Evolutionary conservation across 2,113 vertebrate species (phyloP).

Genomic region (Loxodonta africana): DNA sequence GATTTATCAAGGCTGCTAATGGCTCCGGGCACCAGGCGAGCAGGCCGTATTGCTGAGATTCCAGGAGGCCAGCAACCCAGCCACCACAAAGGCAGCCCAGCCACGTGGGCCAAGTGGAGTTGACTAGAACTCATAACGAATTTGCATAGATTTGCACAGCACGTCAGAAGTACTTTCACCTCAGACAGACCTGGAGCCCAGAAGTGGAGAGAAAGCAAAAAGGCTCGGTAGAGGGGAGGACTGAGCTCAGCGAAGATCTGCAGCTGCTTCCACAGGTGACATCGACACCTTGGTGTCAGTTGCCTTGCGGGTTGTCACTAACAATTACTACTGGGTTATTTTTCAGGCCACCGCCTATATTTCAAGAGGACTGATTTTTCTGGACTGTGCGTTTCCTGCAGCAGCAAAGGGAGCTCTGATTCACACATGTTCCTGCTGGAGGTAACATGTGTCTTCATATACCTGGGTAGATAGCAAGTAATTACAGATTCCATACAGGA

Average conservation of each 20-base stretch:
- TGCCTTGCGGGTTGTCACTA: not conserved
- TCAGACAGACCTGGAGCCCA: not conserved
- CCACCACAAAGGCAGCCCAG: conserved; percentile 11
- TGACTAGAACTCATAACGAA: conserved; percentile 14
- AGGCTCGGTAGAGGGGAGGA: not conserved
- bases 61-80: conserved; percentile 44
- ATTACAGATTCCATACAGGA: conserved; percentile 35
- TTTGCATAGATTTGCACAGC: conserved; percentile 76
- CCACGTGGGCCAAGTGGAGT: conserved; percentile 44
- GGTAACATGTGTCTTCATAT: not conserved
- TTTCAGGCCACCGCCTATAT: conserved; percentile 30
- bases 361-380: not conserved
- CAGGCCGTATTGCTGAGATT: not conserved
- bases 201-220: conserved; percentile 20
- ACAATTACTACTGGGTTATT: not conserved
- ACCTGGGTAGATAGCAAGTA: conserved; percentile 52
- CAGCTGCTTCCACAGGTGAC: not conserved
- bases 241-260: not conserved
- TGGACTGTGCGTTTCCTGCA: not conserved
- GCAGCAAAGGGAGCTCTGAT: conserved; percentile 55
- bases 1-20: conserved; percentile 59
- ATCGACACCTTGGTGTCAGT: not conserved
- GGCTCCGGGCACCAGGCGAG: not conserved
- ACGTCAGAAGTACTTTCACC: conserved; percentile 71
- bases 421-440: conserved; percentile 53